These are phyloP conservation scores for Drosophila lowei DNA, from an alignment of 1,140 invertebrate genomes.

Conservation along the genomic window DNA sequence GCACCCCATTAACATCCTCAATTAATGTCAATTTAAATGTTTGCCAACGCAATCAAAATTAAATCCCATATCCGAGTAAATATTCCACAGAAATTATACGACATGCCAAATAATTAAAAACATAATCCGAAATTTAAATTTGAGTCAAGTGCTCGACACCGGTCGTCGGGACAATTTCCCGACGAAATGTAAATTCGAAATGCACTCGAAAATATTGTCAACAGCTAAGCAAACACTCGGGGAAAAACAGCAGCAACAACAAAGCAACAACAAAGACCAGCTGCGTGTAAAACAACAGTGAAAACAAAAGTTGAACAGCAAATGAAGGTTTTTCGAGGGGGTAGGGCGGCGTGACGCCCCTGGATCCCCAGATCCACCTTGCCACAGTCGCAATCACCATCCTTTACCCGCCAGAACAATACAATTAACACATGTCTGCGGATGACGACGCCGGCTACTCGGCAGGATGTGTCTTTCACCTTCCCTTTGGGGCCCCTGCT, in stretches of 20 bases:
- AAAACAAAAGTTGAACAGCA: constrained; percentile 32
- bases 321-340: background rate
- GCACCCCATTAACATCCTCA: too few species aligned
- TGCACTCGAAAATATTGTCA: constrained; percentile 48
- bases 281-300: constrained; percentile 37
- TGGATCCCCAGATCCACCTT: constrained; percentile 26
- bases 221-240: constrained; percentile 43
- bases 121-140: constrained; percentile 16
- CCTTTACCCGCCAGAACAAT: constrained; percentile 22
- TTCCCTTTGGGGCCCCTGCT: constrained; percentile 7
- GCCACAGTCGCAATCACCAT: constrained; percentile 10
- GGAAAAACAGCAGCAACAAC: constrained; percentile 1
- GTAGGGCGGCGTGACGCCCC: constrained; percentile 10
- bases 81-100: too few species aligned
- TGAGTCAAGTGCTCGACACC: background rate
- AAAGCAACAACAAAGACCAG: constrained; percentile 31
- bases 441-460: constrained; percentile 57
- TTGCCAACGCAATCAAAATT: background rate
- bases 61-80: background rate
- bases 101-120: constrained; percentile 6
- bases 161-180: background rate
- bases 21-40: background rate
- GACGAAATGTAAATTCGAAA: constrained; percentile 20
- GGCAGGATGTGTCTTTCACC: constrained; percentile 24
- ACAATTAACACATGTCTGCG: constrained; percentile 67